Evolutionary conservation across 2,797 vertebrate genomes (phyloP).

Genomic region (Centropyge bicolor): DNA sequence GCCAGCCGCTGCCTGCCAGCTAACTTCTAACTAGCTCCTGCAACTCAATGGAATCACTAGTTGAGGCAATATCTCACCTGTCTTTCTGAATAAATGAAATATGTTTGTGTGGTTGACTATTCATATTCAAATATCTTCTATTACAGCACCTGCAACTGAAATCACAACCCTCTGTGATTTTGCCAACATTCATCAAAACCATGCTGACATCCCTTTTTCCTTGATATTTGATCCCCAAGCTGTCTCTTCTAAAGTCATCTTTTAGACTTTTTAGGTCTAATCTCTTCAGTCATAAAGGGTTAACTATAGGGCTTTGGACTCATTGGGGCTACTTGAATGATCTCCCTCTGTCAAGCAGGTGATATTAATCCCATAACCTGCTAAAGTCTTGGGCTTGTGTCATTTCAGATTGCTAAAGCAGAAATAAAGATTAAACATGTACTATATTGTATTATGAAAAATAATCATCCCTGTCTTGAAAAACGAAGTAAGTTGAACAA

Average conservation of each 20-base stretch:
- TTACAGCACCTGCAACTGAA: background rate
- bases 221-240: too few species aligned
- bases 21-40: conserved; percentile 15
- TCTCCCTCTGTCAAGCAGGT: background rate
- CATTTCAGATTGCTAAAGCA: background rate
- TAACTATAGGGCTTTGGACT: too few species aligned
- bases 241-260: background rate
- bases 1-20: background rate
- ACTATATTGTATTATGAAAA: background rate
- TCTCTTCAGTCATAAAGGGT: background rate
- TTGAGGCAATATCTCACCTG: background rate
- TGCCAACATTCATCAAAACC: background rate
- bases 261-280: background rate
- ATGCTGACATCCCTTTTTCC: too few species aligned
- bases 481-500: background rate
- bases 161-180: background rate
- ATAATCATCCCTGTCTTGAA: background rate
- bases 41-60: background rate
- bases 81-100: background rate
- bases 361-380: background rate
- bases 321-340: background rate
- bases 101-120: background rate
- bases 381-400: background rate
- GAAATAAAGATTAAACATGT: background rate
- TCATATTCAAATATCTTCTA: background rate